Evolutionary conservation across 64 coral and sea anemone species (phyloP), one percentile per base, ranked within the genome.

Genomic region (Stichodactyla helianthus): DNA sequence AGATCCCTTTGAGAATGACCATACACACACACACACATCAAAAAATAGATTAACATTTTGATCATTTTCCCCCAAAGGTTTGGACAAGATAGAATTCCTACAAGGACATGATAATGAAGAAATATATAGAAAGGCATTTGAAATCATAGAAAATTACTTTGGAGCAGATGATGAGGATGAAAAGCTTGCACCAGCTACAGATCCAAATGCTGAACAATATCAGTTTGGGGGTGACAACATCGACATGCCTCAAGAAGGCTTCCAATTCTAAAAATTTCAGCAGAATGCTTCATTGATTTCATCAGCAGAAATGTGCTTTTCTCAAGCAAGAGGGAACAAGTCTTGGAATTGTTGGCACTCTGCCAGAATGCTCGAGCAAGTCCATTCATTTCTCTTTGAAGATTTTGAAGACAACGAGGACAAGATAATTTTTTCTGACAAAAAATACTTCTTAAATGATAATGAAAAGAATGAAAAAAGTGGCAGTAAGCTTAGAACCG

Each of bases 81-180:
- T 98, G 58, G 96, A 98, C 93, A 98, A 98, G 87, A 94, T 98
- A 65, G 93, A 98, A 78, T 98, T 98, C 68, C 96, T 98, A 78
- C 96, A 98, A 86, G 91, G 96, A 84, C 96, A 98, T 57, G 96
- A 98, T 60, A 98, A 98, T 82, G 93, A 95, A 71, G 90, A 99
- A 88, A 99, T 99, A 50, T 99, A 99, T 82, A 94, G 86, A 74
- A 99, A 99, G 61, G 89, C 93, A 7, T 99, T 93, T 84, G 97
- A 95, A 57, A 99, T 99, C 20, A 95, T 99, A 13, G 97, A 99
- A 60, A 88, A 86, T 44, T 99, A 95, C 28, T 99, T 99, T 59
- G 94, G 93, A 35, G 88, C 93, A 7, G 97, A 99, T 23, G 97
- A 99, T 10, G 97, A 95, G 12, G 97, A 99, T 62, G 93, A 99